Evolutionary conservation across 1,140 invertebrate species (phyloP), one percentile per base, ranked within the genome.

Genomic region (Rhyacophila brunnea): DNA sequence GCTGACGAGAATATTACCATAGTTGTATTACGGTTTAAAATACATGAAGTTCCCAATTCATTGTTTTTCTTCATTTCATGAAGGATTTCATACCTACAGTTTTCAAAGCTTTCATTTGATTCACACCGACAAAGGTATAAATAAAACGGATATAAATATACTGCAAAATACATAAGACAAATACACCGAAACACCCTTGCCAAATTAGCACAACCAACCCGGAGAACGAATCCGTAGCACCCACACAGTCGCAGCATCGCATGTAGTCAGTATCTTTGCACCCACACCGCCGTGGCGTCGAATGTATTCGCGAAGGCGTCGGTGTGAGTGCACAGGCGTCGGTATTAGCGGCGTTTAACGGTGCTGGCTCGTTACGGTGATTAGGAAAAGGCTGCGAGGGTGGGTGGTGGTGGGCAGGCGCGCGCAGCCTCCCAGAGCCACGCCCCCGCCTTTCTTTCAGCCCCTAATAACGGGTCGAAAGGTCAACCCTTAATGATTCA

Each of bases 331-430:
- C 35, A 47, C 34, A 6, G 44, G 44, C 47, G 47, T 62, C 55
- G 55, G 56, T 56, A 64, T 64, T 64, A 64, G 62, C 45, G 44
- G 40, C 55, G 61, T 63, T 64, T 63, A 58, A 47, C 51, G 59
- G 59, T 38, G 58, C 17, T 50, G 35, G 36, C 58, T 64, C 58
- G 62, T 64, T 64, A 64, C 58, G 23, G 58, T 64, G 62, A 64
- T 64, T 60, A 64, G 51, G 32, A 28, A 6, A 17, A 19, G 15
- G 43, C 10, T 10, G 5, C n/a, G 15, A 23, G 20, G n/a, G 52
- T 19, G 46, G 40, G 34, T 6, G 48, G 47, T 58, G 57, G 6
- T 17, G 15, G 14, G 9, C 32, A 32, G 18, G 35, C 53, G 59
- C 59, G 46, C 58, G 48, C 61, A 63, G 57, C 62, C 58, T 60